Base-by-base conservation (phyloP, 2,113 vertebrate genomes). In the Urocitellus parryii region DNA sequence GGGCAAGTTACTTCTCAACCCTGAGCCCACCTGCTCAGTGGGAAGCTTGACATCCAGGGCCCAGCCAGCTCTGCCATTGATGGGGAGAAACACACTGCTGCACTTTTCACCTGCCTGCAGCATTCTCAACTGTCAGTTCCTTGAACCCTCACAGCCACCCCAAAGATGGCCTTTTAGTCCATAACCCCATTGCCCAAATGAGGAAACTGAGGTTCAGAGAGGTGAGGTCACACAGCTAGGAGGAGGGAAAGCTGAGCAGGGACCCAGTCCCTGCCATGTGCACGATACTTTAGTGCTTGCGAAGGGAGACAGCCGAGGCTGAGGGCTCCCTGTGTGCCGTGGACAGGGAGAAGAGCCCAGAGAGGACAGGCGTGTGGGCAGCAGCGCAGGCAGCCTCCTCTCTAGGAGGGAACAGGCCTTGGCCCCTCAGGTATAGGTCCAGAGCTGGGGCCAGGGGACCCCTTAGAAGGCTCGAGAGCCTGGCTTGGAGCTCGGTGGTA, bases 181-280 rank as follows among this genome's bases (percentile, higher is more conserved):
- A 25, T 25, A 29, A 72, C 32, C 16, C 72, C 63, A 86, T 34
- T 56, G 87, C 72, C 39, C 56, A 68, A 67, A 39, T 61, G 68
- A 88, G 61, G 56, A 81, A 29, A 79, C 70, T 67, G 85, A 90
- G 88, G 74, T 68, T 86, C 89, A 84, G 63, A 73, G 58, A 83
- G 77, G 27, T 58, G 45, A 56, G 34, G 42, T 78, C 45, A 85
- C 34, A 34, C 9, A 42, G 63, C 70, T 20, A 82, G 70, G 92
- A 83, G 42, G 13, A 95, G 42, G 58, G 39, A 83, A 37, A 76
- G 76, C 70, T 74, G 74, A 27, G 65, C 45, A 32, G 81, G 37
- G 25, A 29, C 24, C 74, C 29, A 70, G 65, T 14, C 67, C 34
- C 37, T 67, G 48, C 70, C 17, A 0, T 17, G 25, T 73, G 11